Evolutionary conservation across 2,888 invertebrate genomes (phyloP).

Genomic region (Fragum sueziense): DNA sequence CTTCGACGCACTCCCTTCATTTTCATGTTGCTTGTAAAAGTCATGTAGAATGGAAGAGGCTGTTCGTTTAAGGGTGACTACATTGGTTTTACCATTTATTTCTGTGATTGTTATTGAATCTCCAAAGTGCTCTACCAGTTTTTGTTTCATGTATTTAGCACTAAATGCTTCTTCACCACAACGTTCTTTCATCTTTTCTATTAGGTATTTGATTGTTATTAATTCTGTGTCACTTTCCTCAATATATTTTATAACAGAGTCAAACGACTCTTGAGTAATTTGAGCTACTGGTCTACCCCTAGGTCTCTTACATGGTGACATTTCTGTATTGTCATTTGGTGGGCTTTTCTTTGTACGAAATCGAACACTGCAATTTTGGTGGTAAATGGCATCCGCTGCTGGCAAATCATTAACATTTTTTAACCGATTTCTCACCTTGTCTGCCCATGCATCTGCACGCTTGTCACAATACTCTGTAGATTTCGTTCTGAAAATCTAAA

Average conservation of each 20-base stretch:
- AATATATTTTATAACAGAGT: too few species aligned
- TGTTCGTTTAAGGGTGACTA: conserved; percentile 52
- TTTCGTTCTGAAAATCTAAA: not conserved
- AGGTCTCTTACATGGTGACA: not conserved
- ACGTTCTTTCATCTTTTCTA: conserved; percentile 8
- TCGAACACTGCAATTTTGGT: conserved; percentile 35
- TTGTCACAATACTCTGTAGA: not conserved
- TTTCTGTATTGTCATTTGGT: not conserved
- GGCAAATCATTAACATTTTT: conserved; percentile 29
- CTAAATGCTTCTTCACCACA: conserved; percentile 29
- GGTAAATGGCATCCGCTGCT: conserved; percentile 43
- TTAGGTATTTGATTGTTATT: too few species aligned
- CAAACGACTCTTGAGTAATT: conserved; percentile 25
- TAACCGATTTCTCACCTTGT: not conserved
- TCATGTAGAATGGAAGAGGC: conserved; percentile 45
- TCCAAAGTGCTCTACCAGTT: conserved; percentile 53
- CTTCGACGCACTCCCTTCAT: too few species aligned
- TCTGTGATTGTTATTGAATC: conserved; percentile 50
- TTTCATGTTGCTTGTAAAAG: not conserved
- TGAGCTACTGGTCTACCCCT: conserved; percentile 17
- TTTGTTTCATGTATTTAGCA: conserved; percentile 6
- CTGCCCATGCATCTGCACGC: too few species aligned
- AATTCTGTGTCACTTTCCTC: too few species aligned
- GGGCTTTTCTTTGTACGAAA: conserved; percentile 31
- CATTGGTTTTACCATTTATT: conserved; percentile 53